phyloP scores from a whole-genome alignment of 2,797 vertebrate species.

The Buphagus erythrorhynchus region DNA sequence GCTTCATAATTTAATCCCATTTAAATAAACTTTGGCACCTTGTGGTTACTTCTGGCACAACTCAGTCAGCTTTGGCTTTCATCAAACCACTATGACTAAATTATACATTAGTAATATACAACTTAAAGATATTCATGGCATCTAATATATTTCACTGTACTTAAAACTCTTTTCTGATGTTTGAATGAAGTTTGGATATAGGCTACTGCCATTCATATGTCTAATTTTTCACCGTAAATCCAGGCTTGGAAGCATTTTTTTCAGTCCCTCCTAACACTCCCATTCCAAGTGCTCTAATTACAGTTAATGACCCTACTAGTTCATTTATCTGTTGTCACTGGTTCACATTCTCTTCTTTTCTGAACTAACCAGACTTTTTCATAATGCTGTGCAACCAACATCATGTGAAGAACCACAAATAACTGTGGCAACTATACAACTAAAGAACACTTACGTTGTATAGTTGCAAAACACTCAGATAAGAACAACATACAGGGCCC shows the following conservation, averaged over 20 bases:
- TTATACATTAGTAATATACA: background rate
- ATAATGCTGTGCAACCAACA: background rate
- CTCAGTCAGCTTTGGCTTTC: background rate
- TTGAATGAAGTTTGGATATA: background rate
- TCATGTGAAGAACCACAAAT: background rate
- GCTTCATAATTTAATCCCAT: background rate
- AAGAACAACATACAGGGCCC: rapidly evolving
- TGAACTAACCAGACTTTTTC: background rate
- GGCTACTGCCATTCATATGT: background rate
- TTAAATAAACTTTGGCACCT: background rate
- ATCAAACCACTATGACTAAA: background rate
- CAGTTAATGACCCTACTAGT: background rate
- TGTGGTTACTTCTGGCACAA: background rate
- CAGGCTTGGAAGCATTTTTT: background rate
- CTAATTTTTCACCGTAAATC: background rate
- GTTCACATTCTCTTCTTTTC: background rate
- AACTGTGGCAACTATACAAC: background rate
- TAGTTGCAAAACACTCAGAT: background rate
- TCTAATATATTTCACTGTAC: background rate
- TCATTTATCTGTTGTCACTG: background rate
- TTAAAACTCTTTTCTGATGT: background rate
- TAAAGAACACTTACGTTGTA: background rate
- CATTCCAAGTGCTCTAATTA: background rate
- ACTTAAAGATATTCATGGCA: background rate
- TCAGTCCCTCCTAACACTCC: background rate